These are phyloP conservation scores for Andrena dorsata DNA, from an alignment of 2,888 invertebrate genomes.

Conservation along the genomic window DNA sequence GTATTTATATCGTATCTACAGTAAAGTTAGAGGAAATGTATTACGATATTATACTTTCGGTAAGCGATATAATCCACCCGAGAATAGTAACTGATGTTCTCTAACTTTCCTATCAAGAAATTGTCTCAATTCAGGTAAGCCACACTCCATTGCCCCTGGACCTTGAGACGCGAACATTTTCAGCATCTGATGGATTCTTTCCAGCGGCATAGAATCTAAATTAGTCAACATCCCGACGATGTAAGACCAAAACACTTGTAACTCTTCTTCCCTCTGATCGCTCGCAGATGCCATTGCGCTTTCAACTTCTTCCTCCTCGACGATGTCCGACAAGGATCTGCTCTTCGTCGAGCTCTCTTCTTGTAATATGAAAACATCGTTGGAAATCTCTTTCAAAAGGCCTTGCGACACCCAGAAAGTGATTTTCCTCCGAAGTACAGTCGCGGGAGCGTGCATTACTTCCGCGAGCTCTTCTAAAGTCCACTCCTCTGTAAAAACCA, in stretches of 20 bases:
- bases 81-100: conserved; percentile 94
- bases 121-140: conserved; percentile 93
- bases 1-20: conserved; percentile 8
- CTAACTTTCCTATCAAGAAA: conserved; percentile 97
- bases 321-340: conserved; percentile 87
- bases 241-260: conserved; percentile 98
- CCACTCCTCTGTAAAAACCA: conserved; percentile 89
- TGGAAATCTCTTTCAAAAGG: conserved; percentile 90
- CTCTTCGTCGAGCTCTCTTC: conserved; percentile 88
- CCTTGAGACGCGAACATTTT: conserved; percentile 98
- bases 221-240: conserved; percentile 99
- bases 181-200: conserved; percentile 97
- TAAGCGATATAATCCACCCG: conserved; percentile 94
- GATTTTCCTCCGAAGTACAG: conserved; percentile 93
- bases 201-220: conserved; percentile 95
- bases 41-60: conserved; percentile 87
- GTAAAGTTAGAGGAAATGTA: conserved; percentile 5
- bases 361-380: conserved; percentile 91
- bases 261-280: conserved; percentile 96
- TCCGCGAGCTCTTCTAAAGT: conserved; percentile 94
- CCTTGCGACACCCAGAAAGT: conserved; percentile 98
- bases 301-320: conserved; percentile 96
- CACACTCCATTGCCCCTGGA: conserved; percentile 94
- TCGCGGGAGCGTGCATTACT: conserved; percentile 94
- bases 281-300: conserved; percentile 98